Percentiles rank a stretch among this genome's conserved stretches.
Evolutionary conservation across 2,888 invertebrate species (phyloP).

Genomic region (Brassicogethes aeneus): DNA sequence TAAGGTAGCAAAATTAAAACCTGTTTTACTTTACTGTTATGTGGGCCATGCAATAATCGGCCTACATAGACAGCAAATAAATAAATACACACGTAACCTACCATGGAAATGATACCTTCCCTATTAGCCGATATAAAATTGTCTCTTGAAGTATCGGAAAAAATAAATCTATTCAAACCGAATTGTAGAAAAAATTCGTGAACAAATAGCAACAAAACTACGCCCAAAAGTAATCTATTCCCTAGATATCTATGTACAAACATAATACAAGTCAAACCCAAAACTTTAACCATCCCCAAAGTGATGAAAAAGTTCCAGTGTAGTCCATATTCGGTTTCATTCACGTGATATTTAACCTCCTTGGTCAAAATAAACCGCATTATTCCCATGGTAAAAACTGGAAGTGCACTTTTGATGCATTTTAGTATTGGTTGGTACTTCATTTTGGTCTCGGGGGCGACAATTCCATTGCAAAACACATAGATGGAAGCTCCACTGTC

Average conservation of each 20-base stretch:
- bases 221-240: slow-evolving; percentile 42
- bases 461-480: slow-evolving; percentile 70
- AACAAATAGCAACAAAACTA: slow-evolving; percentile 45
- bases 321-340: slow-evolving; percentile 87
- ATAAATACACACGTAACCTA: slow-evolving; percentile 81
- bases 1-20: not conserved
- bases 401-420: slow-evolving; percentile 38
- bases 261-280: slow-evolving; percentile 53
- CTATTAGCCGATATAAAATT: slow-evolving; percentile 73
- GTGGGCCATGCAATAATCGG: slow-evolving; percentile 26
- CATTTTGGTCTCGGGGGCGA: slow-evolving; percentile 49
- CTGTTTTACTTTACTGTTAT: no score
- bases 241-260: not conserved
- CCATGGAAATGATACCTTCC: slow-evolving; percentile 79
- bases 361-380: slow-evolving; percentile 52
- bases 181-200: slow-evolving; percentile 59
- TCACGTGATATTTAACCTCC: slow-evolving; percentile 72
- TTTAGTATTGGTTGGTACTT: slow-evolving; percentile 28
- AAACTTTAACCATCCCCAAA: slow-evolving; percentile 70
- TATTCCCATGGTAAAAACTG: slow-evolving; percentile 52
- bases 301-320: slow-evolving; percentile 99
- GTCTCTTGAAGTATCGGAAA: slow-evolving; percentile 48
- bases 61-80: slow-evolving; percentile 63
- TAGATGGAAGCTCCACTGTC: slow-evolving; percentile 91
- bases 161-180: slow-evolving; percentile 62